Evolutionary conservation across 2,113 vertebrate species (phyloP).

Genomic region (Atlantisia rogersi): DNA sequence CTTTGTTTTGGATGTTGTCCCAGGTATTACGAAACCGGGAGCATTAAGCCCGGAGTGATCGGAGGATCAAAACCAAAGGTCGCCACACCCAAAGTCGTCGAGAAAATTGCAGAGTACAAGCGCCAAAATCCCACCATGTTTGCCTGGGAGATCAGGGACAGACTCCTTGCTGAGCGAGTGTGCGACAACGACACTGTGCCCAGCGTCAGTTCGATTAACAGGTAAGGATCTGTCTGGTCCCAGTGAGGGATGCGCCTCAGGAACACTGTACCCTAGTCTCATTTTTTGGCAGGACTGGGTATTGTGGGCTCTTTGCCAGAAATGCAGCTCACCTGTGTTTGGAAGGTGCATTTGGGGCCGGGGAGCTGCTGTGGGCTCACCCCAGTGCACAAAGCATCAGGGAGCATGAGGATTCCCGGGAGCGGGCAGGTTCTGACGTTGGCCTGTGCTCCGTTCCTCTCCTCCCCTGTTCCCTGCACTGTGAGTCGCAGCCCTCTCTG

Average conservation of each 20-base stretch:
- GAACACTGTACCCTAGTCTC: rapidly evolving
- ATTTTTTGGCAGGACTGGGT: background rate
- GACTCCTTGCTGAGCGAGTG: slow-evolving; percentile 94
- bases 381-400: rapidly evolving
- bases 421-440: background rate
- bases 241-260: rapidly evolving
- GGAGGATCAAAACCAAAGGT: slow-evolving; percentile 99
- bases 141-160: slow-evolving; percentile 99
- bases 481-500: rapidly evolving
- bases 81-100: slow-evolving; percentile 99
- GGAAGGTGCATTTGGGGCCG: rapidly evolving
- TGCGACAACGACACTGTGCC: slow-evolving; percentile 99
- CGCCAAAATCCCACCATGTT: slow-evolving; percentile 99
- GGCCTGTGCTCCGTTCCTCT: rapidly evolving
- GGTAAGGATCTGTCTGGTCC: slow-evolving; percentile 69
- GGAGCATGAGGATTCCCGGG: rapidly evolving
- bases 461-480: rapidly evolving
- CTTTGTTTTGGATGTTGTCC: slow-evolving; percentile 58
- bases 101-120: slow-evolving; percentile 99
- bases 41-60: slow-evolving; percentile 98
- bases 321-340: rapidly evolving
- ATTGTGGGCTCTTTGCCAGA: background rate
- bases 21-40: slow-evolving; percentile 99
- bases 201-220: slow-evolving; percentile 99
- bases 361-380: background rate